phyloP scores from a whole-genome alignment of 2,797 vertebrate genomes.

The Adelosebastes latens region DNA sequence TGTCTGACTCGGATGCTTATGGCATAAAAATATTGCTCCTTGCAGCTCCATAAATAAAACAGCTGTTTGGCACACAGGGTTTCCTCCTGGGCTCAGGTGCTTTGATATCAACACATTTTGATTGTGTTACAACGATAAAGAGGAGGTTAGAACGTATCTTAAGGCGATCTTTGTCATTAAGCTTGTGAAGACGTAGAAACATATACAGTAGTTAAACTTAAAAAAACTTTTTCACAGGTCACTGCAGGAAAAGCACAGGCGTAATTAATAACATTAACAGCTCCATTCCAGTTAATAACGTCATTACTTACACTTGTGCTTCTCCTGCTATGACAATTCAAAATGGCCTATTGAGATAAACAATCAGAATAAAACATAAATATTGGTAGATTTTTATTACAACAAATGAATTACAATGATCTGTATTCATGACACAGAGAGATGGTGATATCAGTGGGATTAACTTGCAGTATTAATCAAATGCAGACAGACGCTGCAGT shows the following conservation, averaged over 20 bases:
- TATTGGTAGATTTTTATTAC: not conserved
- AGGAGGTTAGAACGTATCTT: not conserved
- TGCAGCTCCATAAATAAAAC: not conserved
- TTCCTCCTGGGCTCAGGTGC: not conserved
- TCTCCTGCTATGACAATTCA: not conserved
- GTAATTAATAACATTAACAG: not conserved
- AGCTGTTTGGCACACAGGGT: not conserved
- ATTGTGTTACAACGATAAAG: not conserved
- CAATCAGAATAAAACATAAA: not conserved
- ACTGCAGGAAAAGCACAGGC: not conserved
- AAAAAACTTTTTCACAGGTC: not conserved
- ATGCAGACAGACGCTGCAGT: not conserved
- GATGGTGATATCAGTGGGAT: too few relatives aligned
- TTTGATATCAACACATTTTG: not conserved
- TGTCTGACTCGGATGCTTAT: not conserved
- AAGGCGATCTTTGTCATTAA: not conserved
- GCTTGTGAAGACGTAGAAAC: not conserved
- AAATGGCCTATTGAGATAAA: not conserved
- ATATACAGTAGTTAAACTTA: not conserved
- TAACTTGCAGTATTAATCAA: not conserved
- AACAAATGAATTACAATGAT: not conserved
- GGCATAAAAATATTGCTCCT: not conserved
- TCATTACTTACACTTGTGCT: not conserved
- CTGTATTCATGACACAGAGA: not conserved
- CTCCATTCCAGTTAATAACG: not conserved